Evolutionary conservation across 2,888 invertebrate species (phyloP).

Genomic region (Gari tellinella): DNA sequence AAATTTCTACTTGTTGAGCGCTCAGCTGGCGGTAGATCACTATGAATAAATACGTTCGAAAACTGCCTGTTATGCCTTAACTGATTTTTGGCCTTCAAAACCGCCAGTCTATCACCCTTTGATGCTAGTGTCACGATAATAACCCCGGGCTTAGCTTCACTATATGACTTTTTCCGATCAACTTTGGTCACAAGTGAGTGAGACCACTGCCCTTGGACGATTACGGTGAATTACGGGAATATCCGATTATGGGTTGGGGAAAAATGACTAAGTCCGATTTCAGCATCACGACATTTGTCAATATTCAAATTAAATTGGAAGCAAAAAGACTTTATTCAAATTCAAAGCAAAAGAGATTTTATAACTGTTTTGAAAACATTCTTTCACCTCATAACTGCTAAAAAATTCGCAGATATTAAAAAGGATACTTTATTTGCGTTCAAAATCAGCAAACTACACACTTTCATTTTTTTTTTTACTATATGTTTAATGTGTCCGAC

Average conservation of each 20-base stretch:
- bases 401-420: too few relatives aligned
- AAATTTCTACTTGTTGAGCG: conserved; percentile 3
- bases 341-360: too few relatives aligned
- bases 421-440: too few relatives aligned
- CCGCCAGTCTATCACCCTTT: neutral
- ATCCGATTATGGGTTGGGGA: neutral
- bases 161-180: conserved; percentile 2
- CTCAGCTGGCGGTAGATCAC: conserved; percentile 1
- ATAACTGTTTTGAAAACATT: too few relatives aligned
- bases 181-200: neutral
- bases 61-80: neutral
- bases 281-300: too few relatives aligned
- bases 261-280: too few relatives aligned
- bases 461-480: too few relatives aligned
- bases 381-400: too few relatives aligned
- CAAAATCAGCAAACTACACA: too few relatives aligned
- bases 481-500: too few relatives aligned
- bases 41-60: conserved; percentile 6
- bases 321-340: too few relatives aligned
- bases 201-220: neutral
- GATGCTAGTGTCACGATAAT: conserved; percentile 2
- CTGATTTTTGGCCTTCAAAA: neutral
- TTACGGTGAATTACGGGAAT: neutral
- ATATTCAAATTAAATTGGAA: too few relatives aligned
- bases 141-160: conserved; percentile 8